A percentile compares a stretch with the other conserved stretches of the same genome.
Conservation (phyloP, 2,113 vertebrate species). For the Herpailurus yagouaroundi region DNA sequence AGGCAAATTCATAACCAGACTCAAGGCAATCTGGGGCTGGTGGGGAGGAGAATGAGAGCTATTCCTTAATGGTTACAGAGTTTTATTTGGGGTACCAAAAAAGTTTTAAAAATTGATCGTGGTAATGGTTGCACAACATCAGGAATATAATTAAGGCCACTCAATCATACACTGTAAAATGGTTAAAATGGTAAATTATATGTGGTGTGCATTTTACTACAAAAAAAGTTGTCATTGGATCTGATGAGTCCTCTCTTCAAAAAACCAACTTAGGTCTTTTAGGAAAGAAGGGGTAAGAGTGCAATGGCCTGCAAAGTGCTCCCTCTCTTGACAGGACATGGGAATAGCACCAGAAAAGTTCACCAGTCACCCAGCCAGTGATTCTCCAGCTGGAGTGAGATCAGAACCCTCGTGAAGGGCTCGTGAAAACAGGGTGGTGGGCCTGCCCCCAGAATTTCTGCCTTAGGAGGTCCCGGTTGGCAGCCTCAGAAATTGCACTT, state of each 20-base stretch:
- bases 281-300: background rate
- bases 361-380: background rate
- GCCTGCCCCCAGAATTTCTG: background rate
- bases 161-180: background rate
- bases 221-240: background rate
- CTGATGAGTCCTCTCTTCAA: background rate
- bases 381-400: background rate
- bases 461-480: background rate
- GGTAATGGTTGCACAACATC: background rate
- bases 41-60: background rate
- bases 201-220: background rate
- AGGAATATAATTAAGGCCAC: background rate
- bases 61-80: background rate
- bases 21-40: background rate
- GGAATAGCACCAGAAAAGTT: background rate
- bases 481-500: background rate
- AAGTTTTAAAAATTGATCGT: background rate
- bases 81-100: background rate
- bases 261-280: background rate
- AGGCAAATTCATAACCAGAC: background rate
- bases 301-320: background rate
- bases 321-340: background rate
- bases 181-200: background rate
- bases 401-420: background rate
- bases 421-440: background rate